Base-by-base conservation (phyloP, 2,797 vertebrate species). In the Tadarida brasiliensis region DNA sequence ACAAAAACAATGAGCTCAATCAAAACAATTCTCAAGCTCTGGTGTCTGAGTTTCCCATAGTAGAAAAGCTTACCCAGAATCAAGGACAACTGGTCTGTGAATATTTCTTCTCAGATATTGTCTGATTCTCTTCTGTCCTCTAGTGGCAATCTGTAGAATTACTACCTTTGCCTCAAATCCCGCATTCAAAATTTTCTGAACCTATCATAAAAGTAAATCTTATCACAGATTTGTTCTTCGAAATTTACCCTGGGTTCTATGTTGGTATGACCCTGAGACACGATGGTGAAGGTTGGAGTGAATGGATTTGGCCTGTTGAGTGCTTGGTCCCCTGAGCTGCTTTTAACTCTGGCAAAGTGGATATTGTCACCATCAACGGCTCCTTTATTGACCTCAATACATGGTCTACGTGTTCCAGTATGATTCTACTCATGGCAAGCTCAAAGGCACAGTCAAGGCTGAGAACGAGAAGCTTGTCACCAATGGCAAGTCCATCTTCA, bases 61-160 rank as follows among this genome's bases (percentile, higher is more conserved):
- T 1, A 49, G 11, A 54, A 20, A 87, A 65, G 22, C 20, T 20
- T 61, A 20, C 10, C 16, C 78, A 70, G 44, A 49, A 16, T 47
- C 54, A 68, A 51, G 51, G n/a, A 16, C 12, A 12, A 11, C 11
- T 16, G 47, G 35, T 68, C 81, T 22, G 59, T 67, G 19, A 94
- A 65, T 10, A 20, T 4, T 6, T 2, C 11, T 77, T 74, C 57
- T 68, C 20, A 56, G 16, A 47, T 47, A 15, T 85, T 95, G 77
- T 26, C 14, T 92, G 84, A 93, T 90, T 90, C 49, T 92, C 35
- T 67, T 92, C 56, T 96, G 77, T 77, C 92, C 94, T 96, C 94
- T 95, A 87, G 97, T 87, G 87, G 81, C 71, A 17, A 15, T 35
- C 33, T 49, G 0, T 87, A 90, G 83, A 90, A 94, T 82, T 87